These are phyloP conservation scores for Molossus molossus DNA, from an alignment of 2,797 vertebrate species.

Conservation along the genomic window DNA sequence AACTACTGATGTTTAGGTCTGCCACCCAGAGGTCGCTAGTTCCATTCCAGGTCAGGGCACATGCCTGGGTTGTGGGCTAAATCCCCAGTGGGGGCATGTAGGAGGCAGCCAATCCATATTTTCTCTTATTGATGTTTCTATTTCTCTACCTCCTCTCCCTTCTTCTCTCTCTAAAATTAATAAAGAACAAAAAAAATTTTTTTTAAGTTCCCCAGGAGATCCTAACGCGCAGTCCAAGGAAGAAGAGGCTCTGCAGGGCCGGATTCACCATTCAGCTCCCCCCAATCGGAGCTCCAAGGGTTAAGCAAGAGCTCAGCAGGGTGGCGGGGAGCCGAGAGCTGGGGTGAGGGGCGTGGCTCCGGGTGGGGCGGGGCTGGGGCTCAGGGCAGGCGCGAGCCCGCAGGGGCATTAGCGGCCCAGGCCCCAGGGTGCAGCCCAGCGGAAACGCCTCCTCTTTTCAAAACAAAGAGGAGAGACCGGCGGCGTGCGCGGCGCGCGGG, in stretches of 20 bases:
- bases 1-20: too few species aligned
- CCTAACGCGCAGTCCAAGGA: not conserved
- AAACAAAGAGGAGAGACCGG: conserved; percentile 50
- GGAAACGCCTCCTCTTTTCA: not conserved
- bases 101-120: too few species aligned
- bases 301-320: not conserved
- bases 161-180: too few species aligned
- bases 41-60: too few species aligned
- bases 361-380: not conserved
- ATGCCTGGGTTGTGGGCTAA: too few species aligned
- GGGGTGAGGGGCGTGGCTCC: not conserved
- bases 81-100: too few species aligned
- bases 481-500: not conserved
- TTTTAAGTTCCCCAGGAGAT: not conserved
- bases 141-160: too few species aligned
- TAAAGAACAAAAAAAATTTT: not conserved
- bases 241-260: too few species aligned
- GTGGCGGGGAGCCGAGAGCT: not conserved
- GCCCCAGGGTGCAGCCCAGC: accelerated
- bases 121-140: too few species aligned
- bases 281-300: not conserved
- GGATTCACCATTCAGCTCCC: too few species aligned
- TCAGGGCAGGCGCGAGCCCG: not conserved
- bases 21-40: too few species aligned
- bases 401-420: not conserved